Evolutionary conservation across 2,888 invertebrate species (phyloP), one percentile per base, ranked within the genome.

Genomic region (Diarsia rubi): DNA sequence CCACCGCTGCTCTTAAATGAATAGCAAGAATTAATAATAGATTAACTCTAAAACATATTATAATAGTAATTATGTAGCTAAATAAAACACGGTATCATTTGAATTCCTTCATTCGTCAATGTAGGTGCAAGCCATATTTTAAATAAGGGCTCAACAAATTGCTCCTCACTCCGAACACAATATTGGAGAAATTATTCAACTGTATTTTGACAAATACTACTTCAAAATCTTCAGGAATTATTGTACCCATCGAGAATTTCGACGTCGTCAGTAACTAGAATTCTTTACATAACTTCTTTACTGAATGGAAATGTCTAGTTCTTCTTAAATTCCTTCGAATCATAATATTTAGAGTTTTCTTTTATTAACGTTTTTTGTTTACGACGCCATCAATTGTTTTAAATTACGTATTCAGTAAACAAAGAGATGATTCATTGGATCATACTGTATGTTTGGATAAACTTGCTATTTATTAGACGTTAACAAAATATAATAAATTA

Each of bases 381-480:
- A 87, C 62, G 77, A 72, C 52, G 37, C 71, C 42, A 73, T 85
- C 27, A 76, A 72, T 75, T 82, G 69, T 72, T 77, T 79, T 62
- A 85, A 87, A 79, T 81, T 60, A 84, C 57, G 67, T 59, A 49
- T 54, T 68, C 12, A 37, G 69, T 64, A 81, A 73, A 84, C 78
- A 68, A 63, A 52, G 3, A 45, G 24, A 54, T 78, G 82, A 86
- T 78, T 82, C 57, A 85, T 86, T 27, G 9, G n/a, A 60, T 45
- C 21, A 60, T 73, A 44, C 45, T 24, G 11, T 52, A 47, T 66
- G 67, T 73, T 85, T 79, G 31, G n/a, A 73, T 64, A 57, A 19
- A 19, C n/a, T 9, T 45, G 37, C 67, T 47, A 31, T 82, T 67
- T 76, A 62, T 70, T 47, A 63, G 44, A 42, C 8, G 16, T 60